phyloP scores from a whole-genome alignment of 2,113 vertebrate genomes.

The Xyliphius kryptos region DNA sequence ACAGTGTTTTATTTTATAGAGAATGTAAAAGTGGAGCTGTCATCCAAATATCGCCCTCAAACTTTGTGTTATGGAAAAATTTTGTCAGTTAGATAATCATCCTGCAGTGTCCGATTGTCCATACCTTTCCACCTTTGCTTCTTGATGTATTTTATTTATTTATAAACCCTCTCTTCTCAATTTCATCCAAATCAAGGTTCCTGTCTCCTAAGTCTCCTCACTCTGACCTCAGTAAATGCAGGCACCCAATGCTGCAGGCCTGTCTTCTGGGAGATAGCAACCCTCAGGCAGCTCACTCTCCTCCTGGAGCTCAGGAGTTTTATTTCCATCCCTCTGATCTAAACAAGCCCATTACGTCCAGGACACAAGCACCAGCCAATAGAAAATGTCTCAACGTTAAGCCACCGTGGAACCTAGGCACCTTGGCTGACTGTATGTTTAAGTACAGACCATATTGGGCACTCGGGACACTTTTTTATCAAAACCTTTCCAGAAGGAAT shows the following conservation, averaged over 20 bases:
- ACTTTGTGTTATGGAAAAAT: slow-evolving; percentile 1
- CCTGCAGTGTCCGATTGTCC: slow-evolving; percentile 29
- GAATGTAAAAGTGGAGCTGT: slow-evolving; percentile 23
- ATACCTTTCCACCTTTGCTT: slow-evolving; percentile 25
- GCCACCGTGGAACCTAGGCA: slow-evolving; percentile 62
- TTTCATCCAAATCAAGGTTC: slow-evolving; percentile 57
- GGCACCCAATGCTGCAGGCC: slow-evolving; percentile 40
- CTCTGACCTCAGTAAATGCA: slow-evolving; percentile 38
- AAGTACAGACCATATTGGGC: slow-evolving; percentile 40
- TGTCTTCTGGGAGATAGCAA: slow-evolving; percentile 54
- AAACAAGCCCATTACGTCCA: slow-evolving; percentile 70
- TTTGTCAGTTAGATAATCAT: slow-evolving; percentile 12
- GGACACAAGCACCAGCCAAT: slow-evolving; percentile 47
- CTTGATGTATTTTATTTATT: slow-evolving; percentile 39
- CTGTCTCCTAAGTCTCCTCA: slow-evolving; percentile 8
- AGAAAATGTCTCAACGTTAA: slow-evolving; percentile 60
- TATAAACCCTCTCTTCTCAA: slow-evolving; percentile 52
- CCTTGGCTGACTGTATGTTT: slow-evolving; percentile 59
- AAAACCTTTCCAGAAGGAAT: slow-evolving; percentile 66
- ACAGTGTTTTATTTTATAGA: not conserved
- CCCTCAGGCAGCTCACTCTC: slow-evolving; percentile 48
- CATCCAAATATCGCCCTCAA: slow-evolving; percentile 25
- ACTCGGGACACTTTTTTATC: slow-evolving; percentile 59
- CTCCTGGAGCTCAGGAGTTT: slow-evolving; percentile 56
- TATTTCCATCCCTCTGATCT: slow-evolving; percentile 72